phyloP scores from a whole-genome alignment of 2,888 invertebrate species.

The Sphaeridia pumilis region DNA sequence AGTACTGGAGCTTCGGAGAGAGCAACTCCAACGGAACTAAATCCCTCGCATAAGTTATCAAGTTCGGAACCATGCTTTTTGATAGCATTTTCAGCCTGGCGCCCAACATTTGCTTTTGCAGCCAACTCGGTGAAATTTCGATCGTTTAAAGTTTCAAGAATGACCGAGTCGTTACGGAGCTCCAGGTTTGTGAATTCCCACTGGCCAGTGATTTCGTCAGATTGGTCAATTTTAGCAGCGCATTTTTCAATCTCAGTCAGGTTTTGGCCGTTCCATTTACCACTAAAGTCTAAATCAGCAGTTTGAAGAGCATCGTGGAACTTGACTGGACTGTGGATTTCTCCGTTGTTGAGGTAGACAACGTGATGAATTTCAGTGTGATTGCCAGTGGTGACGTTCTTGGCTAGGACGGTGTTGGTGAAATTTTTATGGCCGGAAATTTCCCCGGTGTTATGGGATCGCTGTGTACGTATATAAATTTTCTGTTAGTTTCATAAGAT shows the following conservation, averaged over 20 bases:
- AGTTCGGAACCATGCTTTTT: constrained; percentile 9
- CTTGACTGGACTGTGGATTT: constrained; percentile 12
- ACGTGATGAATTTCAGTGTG: constrained; percentile 8
- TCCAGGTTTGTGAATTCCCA: constrained; percentile 25
- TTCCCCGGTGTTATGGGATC: background rate
- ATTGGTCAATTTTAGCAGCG: constrained; percentile 16
- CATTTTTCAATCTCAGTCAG: constrained; percentile 16
- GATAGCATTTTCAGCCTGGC: constrained; percentile 11
- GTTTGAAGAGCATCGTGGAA: constrained; percentile 16
- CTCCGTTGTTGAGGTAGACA: constrained; percentile 13
- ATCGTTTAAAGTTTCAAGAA: constrained; percentile 15
- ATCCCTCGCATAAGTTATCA: constrained; percentile 9
- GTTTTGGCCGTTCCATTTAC: constrained; percentile 13
- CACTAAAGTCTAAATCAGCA: constrained; percentile 11
- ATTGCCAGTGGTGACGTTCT: background rate
- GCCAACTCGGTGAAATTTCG: constrained; percentile 16
- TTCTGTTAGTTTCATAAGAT: background rate
- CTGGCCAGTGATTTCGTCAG: constrained; percentile 19
- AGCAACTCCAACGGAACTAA: constrained; percentile 8
- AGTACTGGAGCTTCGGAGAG: constrained; percentile 21
- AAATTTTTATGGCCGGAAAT: constrained; percentile 10
- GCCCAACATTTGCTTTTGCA: constrained; percentile 9
- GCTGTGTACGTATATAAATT: background rate
- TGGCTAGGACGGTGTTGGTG: background rate
- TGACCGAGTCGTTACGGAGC: constrained; percentile 16